A percentile compares a stretch with the other conserved stretches of the same genome.
Conservation (phyloP, 2,113 vertebrate species). For the Amia ocellicauda region DNA sequence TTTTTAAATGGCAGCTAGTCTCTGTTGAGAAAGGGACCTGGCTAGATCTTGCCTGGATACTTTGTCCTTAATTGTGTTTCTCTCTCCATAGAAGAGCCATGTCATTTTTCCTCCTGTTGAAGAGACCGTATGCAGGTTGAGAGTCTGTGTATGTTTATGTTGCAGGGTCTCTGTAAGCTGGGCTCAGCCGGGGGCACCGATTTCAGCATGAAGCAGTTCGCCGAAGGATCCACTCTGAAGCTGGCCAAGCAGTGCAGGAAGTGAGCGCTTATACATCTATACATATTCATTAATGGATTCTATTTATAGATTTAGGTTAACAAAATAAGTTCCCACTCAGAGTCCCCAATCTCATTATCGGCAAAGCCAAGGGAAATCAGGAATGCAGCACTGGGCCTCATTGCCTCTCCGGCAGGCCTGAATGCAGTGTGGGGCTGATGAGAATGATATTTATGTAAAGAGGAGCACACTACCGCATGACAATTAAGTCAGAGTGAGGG, state of each 20-base stretch:
- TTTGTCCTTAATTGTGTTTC: no score
- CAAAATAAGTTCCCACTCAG: background rate
- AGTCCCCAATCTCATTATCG: background rate
- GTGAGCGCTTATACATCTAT: constrained; percentile 65
- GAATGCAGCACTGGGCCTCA: background rate
- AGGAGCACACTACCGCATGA: no score
- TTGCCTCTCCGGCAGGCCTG: background rate
- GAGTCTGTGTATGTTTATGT: constrained; percentile 16
- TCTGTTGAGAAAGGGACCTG: no score
- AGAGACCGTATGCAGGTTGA: background rate
- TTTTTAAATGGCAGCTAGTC: no score
- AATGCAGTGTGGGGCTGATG: no score
- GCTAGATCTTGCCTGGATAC: no score
- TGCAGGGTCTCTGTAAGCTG: constrained; percentile 92
- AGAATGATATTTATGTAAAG: no score
- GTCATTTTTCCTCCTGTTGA: background rate
- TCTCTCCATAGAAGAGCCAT: no score
- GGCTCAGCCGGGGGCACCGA: constrained; percentile 93
- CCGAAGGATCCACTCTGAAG: constrained; percentile 91
- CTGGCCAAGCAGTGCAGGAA: constrained; percentile 96
- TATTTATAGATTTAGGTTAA: background rate
- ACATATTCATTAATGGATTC: background rate
- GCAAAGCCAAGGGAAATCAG: background rate
- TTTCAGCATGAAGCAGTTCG: constrained; percentile 99
- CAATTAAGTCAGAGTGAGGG: no score